phyloP scores from a whole-genome alignment of 2,797 vertebrate genomes.

The Bovichtus diacanthus region DNA sequence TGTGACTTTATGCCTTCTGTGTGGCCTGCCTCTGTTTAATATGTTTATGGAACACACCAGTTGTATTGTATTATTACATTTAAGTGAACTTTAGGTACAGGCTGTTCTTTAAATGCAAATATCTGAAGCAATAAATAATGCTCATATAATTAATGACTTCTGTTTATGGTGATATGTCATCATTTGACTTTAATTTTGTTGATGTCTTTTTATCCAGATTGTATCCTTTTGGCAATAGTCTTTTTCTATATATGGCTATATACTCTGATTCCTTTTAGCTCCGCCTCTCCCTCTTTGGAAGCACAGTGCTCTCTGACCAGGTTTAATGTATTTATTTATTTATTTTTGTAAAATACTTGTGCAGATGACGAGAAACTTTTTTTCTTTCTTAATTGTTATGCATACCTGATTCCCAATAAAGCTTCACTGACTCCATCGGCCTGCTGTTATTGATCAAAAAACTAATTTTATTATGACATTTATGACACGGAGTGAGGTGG shows the following conservation, averaged over 20 bases:
- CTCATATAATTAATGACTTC: constrained; percentile 71
- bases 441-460: constrained; percentile 21
- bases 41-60: constrained; percentile 38
- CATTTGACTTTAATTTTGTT: constrained; percentile 26
- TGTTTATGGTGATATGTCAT: constrained; percentile 47
- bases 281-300: constrained; percentile 23
- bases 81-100: constrained; percentile 70
- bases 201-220: constrained; percentile 44
- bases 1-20: constrained; percentile 55
- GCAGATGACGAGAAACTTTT: constrained; percentile 30
- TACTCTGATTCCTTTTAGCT: constrained; percentile 18
- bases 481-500: too few relatives aligned
- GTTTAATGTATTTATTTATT: neutral
- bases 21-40: constrained; percentile 41
- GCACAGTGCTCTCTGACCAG: constrained; percentile 35
- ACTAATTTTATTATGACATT: neutral
- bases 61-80: constrained; percentile 58
- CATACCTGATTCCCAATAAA: constrained; percentile 66
- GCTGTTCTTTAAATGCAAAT: constrained; percentile 81
- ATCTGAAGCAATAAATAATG: constrained; percentile 87
- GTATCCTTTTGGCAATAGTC: constrained; percentile 34
- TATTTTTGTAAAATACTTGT: constrained; percentile 23
- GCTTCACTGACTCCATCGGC: constrained; percentile 47
- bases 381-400: constrained; percentile 40
- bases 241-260: constrained; percentile 41